Base-by-base conservation (phyloP, 2,113 vertebrate genomes). In the Bagarius yarrelli region DNA sequence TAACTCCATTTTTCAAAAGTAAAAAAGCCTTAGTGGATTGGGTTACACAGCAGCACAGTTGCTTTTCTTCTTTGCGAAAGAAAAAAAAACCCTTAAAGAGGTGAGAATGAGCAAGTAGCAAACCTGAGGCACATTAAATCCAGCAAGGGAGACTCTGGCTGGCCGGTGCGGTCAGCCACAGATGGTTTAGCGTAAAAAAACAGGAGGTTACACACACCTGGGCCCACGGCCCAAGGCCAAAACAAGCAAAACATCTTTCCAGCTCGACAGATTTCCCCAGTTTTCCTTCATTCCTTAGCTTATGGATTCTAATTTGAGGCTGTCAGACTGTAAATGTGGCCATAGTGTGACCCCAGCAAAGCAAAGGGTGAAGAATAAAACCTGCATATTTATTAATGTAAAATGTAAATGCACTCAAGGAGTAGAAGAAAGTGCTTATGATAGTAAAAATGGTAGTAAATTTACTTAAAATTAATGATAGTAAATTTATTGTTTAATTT, bases 181-280 rank as follows among this genome's bases (percentile, higher is more conserved):
- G 91, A 91, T 89, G 90, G 91, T 93, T 93, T 90, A 93, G 92
- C 92, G 93, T 74, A 74, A 74, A 74, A 74, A 56, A 81, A 90
- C 84, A 91, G 91, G 69, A 94, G 93, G 89, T 90, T 81, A 84
- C 91, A 92, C 88, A 91, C 94, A 95, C 93, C 92, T 94, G 93
- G 92, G 94, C 94, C 90, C 89, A 90, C 81, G 76, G 64, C 85
- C 18, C 23, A 11, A 53, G 79, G 93, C 94, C 95, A 97, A 95
- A 91, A 92, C 93, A 95, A 96, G 92, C 94, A 95, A 93, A 69
- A 93, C 91, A 90, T 93, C 91, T 93, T 94, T 95, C 94, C 93
- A 92, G 90, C 89, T 92, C 66, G 86, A 84, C 80, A 77, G 73
- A 64, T 52, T 88, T 87, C 78, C 60, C 27, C 16, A 5, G 36